These are phyloP conservation scores for Brachionus rotundiformis DNA, from an alignment of 1,140 invertebrate genomes.

Conservation along the genomic window DNA sequence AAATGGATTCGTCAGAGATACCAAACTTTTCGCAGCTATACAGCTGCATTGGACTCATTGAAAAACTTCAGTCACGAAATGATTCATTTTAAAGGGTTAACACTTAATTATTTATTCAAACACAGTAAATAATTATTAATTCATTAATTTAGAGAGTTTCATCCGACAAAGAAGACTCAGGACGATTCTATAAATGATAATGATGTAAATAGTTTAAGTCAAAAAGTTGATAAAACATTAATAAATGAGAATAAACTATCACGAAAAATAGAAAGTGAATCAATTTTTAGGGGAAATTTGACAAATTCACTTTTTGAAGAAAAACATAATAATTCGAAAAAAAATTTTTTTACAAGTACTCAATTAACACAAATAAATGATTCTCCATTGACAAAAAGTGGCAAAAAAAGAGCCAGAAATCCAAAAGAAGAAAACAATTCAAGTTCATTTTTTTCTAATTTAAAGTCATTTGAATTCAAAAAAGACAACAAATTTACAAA, in stretches of 20 bases:
- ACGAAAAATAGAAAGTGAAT: neutral
- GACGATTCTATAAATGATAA: neutral
- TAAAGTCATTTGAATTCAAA: neutral
- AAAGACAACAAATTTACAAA: neutral
- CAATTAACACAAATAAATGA: neutral
- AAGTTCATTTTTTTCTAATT: neutral
- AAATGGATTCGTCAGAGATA: slow-evolving; percentile 44
- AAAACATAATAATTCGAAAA: neutral
- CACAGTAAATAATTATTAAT: too few relatives aligned
- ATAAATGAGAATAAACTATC: neutral
- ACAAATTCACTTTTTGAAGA: neutral
- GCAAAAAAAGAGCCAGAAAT: neutral
- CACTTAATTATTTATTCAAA: too few relatives aligned
- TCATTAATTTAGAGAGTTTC: slow-evolving; percentile 21
- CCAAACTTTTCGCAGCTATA: slow-evolving; percentile 20
- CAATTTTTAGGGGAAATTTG: neutral
- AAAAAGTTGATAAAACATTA: neutral
- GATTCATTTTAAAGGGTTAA: slow-evolving; percentile 31
- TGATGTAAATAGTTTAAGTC: slow-evolving; percentile 15
- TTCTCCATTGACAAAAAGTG: neutral
- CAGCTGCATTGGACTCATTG: slow-evolving; percentile 10
- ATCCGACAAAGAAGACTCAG: neutral
- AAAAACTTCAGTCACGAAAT: slow-evolving; percentile 44
- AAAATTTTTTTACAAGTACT: slow-evolving; percentile 28
- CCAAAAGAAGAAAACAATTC: neutral